A percentile compares a stretch with the other conserved stretches of the same genome.
These are phyloP conservation scores for Carposina sasakii DNA, from an alignment of 1,140 invertebrate genomes.

Conservation along the genomic window DNA sequence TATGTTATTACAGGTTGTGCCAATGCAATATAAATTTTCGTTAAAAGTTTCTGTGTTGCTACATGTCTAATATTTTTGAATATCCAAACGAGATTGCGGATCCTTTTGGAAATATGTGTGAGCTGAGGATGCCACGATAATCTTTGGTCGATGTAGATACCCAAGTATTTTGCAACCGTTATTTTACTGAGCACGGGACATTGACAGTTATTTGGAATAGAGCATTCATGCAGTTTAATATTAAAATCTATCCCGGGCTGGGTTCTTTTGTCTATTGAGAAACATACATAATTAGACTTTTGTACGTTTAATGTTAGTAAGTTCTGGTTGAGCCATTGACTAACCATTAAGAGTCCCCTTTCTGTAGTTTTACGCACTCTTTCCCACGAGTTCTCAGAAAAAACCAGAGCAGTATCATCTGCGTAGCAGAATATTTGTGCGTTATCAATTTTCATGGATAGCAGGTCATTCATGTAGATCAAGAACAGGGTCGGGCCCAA, in stretches of 20 bases:
- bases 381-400: constrained; percentile 9
- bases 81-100: background rate
- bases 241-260: constrained; percentile 1
- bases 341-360: constrained; percentile 4
- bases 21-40: background rate
- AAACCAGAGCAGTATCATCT: constrained; percentile 12
- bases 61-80: background rate
- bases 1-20: background rate
- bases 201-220: background rate
- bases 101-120: background rate
- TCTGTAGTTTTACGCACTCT: constrained; percentile 1
- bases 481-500: constrained; percentile 17
- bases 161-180: background rate
- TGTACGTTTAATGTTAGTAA: constrained; percentile 8
- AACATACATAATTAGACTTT: constrained; percentile 16
- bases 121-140: background rate
- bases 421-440: constrained; percentile 13
- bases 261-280: background rate
- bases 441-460: constrained; percentile 2
- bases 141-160: background rate
- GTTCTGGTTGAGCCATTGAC: constrained; percentile 13
- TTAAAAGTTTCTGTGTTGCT: background rate
- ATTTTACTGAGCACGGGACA: background rate
- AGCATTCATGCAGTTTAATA: background rate
- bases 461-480: constrained; percentile 18